Percentiles rank a stretch among this genome's conserved stretches.
These are phyloP conservation scores for Cyclophora punctaria DNA, from an alignment of 2,888 invertebrate genomes.

Conservation along the genomic window DNA sequence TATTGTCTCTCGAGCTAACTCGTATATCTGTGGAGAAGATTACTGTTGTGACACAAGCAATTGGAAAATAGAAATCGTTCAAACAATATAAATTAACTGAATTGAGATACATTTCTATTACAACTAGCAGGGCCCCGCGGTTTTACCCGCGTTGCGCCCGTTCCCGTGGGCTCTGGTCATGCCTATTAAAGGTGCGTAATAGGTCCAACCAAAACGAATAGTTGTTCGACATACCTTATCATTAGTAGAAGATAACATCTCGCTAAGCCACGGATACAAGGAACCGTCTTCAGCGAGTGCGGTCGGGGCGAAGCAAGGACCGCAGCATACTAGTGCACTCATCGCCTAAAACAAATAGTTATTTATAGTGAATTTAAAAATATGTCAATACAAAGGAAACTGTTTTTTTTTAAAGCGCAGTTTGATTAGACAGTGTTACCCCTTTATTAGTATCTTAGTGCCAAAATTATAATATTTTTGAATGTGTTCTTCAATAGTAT, in stretches of 20 bases:
- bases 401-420: neutral
- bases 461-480: no score
- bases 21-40: constrained; percentile 81
- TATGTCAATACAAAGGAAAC: no score
- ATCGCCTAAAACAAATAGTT: constrained; percentile 81
- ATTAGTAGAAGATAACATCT: constrained; percentile 89
- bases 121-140: no score
- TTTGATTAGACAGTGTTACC: neutral
- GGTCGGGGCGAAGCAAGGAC: constrained; percentile 92
- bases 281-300: constrained; percentile 93
- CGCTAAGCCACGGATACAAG: constrained; percentile 95
- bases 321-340: constrained; percentile 96
- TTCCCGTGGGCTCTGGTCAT: no score
- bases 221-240: constrained; percentile 77
- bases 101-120: neutral
- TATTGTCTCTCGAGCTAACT: constrained; percentile 93
- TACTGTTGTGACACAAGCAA: no score
- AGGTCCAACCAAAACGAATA: neutral
- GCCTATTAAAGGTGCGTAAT: no score
- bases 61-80: no score
- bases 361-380: neutral
- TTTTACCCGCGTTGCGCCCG: neutral
- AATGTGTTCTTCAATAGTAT: no score
- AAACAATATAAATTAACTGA: neutral
- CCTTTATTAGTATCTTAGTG: no score